Evolutionary conservation across 2,113 vertebrate species (phyloP).

Genomic region (Microcebus ravelobensis): DNA sequence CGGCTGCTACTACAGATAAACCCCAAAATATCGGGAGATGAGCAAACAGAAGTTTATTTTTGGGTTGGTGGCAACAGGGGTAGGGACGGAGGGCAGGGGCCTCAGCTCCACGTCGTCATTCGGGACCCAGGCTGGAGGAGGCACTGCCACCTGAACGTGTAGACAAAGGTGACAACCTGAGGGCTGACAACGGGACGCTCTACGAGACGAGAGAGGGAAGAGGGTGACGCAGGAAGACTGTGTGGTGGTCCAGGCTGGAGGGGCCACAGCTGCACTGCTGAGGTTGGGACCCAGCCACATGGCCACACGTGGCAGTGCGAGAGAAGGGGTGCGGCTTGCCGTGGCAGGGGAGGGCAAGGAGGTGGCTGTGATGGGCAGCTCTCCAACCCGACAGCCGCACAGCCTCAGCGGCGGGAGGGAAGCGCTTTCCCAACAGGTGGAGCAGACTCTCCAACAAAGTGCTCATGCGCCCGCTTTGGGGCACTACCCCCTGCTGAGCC

Average conservation of each 20-base stretch:
- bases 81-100: not conserved
- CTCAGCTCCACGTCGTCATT: not conserved
- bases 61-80: not conserved
- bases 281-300: not conserved
- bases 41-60: not conserved
- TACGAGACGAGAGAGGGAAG: not conserved
- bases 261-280: not conserved
- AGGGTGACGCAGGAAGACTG: not conserved
- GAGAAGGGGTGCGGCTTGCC: not conserved
- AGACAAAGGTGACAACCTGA: not conserved
- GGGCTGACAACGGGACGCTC: not conserved
- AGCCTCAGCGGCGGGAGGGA: not conserved
- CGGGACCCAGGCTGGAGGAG: not conserved
- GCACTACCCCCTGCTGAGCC: not conserved
- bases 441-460: not conserved
- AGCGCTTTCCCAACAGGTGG: not conserved
- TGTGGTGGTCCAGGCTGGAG: not conserved
- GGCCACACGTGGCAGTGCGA: not conserved
- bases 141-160: too few relatives aligned
- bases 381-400: too few relatives aligned
- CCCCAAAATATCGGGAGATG: too few relatives aligned
- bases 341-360: not conserved
- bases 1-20: not conserved
- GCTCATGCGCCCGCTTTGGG: too few relatives aligned
- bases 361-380: not conserved